Conservation (phyloP, 2,888 invertebrate genomes). For the Ptychoptera albimana region DNA sequence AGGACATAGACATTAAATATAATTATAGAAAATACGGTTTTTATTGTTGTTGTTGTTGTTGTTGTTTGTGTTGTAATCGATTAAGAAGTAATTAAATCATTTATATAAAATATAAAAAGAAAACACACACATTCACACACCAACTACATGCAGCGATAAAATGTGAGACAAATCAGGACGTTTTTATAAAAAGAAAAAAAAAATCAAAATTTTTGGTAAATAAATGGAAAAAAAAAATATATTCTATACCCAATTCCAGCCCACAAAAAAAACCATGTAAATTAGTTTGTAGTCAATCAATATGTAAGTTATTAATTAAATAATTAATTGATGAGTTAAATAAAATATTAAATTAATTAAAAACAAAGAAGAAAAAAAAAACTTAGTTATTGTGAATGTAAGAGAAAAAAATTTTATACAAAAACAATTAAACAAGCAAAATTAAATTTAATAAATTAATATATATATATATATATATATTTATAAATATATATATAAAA, state of each 20-base stretch:
- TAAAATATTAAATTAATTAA: background rate
- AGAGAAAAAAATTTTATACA: conserved; percentile 1
- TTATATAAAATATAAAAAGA: background rate
- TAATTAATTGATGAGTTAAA: no score
- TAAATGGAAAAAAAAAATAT: background rate
- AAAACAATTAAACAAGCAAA: background rate
- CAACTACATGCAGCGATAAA: background rate
- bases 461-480: background rate
- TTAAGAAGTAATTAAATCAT: background rate
- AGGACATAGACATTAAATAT: background rate
- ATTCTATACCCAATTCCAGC: background rate
- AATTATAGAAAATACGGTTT: background rate
- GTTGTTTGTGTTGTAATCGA: conserved; percentile 2
- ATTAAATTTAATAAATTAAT: background rate
- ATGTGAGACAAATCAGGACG: conserved; percentile 1
- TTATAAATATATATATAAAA: background rate
- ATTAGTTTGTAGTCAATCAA: background rate
- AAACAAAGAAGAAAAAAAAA: conserved; percentile 1
- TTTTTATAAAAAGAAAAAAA: conserved; percentile 7
- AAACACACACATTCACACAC: conserved; percentile 1
- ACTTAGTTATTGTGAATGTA: conserved; percentile 2
- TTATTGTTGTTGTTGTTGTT: background rate
- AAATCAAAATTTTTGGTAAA: conserved; percentile 8
- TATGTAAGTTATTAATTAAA: background rate
- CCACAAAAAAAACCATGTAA: background rate